Base-by-base conservation (phyloP, 1,140 invertebrate species). In the Trachelipus rathkii region DNA sequence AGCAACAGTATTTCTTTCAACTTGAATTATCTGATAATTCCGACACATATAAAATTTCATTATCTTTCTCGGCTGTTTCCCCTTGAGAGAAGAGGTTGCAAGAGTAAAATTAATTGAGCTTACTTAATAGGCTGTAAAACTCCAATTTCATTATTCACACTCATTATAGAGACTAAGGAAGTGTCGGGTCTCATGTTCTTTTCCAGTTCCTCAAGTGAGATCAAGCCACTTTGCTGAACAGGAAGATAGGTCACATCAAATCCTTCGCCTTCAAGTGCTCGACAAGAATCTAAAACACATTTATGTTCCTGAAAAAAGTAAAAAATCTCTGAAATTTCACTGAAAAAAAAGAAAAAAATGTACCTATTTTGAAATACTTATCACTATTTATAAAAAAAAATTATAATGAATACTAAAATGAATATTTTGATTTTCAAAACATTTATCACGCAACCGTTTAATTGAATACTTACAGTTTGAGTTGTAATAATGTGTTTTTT, bases 121-220 rank as follows among this genome's bases (percentile, higher is more conserved):
- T 98, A 94, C 81, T 89, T 85, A 43, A 99, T 88, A 15, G 97
- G 97, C 85, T 99, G 98, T 83, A 88, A 90, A 0, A 99, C 96
- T 72, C 96, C 98, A 84, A 99, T 99, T 88, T 99, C 98, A 90
- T 99, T 99, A 87, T 99, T 99, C 0, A 99, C 93, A 15, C 91
- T 89, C 98, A 99, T 99, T 46, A 99, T 89, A 24, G 97, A 98
- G 0, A 99, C 95, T 0, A 99, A 85, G 45, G 91, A 90, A 13
- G 98, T 99, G 81, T 98, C 91, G n/a, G 94, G 90, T 24, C 90
- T 92, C 9, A 99, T 91, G 2, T 91, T 87, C 81, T 89, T 87
- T 84, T 97, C 93, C 45, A 99, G 86, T 79, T 92, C 87, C 83
- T 91, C 86, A 23, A 99, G 79, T 84, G 92, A 89, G 78, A 99